Evolutionary conservation across 1,140 invertebrate species (phyloP), one percentile per base, ranked within the genome.

Genomic region (Uloborus diversus): DNA sequence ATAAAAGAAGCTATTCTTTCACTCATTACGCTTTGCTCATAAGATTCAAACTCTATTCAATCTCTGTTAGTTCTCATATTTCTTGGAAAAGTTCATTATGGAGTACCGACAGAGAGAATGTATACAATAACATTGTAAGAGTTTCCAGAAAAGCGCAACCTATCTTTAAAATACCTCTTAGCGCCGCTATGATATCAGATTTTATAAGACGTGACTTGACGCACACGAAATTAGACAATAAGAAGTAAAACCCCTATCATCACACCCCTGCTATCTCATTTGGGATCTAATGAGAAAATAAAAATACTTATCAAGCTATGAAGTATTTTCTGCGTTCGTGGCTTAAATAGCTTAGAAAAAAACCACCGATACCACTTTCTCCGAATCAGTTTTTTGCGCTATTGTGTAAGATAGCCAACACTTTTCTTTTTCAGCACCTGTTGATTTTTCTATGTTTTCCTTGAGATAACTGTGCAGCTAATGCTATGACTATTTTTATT

Each of bases 241-340:
- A 17, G 23, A n/a, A 13, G 25, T 17, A n/a, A 73, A 61, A 73
- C 61, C 47, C 28, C 53, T 73, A 73, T 73, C 69, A 73, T 73
- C 69, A 61, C 32, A n/a, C n/a, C n/a, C n/a, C n/a, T n/a, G n/a
- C 35, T 73, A 35, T 59, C 49, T n/a, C 37, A 17, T 17, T 42
- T 59, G 23, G 37, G 27, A 56, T 56, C 49, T 69, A 69, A 69
- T 30, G 66, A 69, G 66, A 69, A 69, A 69, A 69, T 69, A 69
- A 73, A 73, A 61, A 61, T 47, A 61, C 57, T 37, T 73, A 59
- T 70, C 68, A 57, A 49, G 5, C 49, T n/a, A 49, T 27, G 53
- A 51, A 51, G n/a, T 32, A 13, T 23, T 20, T 66, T 32, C 51
- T 42, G 51, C 23, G 14, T n/a, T 9, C 37, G 37, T 9, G 42